phyloP scores from a whole-genome alignment of 1,140 invertebrate species.

The Monochamus saltuarius region DNA sequence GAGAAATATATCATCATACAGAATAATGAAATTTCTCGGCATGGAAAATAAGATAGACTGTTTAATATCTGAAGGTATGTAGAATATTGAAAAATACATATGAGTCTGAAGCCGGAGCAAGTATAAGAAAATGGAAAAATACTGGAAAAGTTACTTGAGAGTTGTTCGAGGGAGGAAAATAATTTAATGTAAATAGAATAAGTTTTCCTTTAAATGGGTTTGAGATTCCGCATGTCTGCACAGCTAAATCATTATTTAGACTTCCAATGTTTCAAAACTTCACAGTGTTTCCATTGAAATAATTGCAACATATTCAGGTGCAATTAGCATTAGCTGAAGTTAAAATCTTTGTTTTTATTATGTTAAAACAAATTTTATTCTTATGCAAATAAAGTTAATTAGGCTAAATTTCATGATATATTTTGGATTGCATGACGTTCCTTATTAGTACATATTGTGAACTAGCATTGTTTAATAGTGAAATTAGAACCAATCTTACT shows the following conservation, averaged over 20 bases:
- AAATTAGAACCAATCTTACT: too few species aligned
- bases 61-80: constrained; percentile 48
- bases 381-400: too few species aligned
- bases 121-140: constrained; percentile 29
- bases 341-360: too few species aligned
- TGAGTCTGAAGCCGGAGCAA: constrained; percentile 25
- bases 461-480: too few species aligned
- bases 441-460: too few species aligned
- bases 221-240: constrained; percentile 28
- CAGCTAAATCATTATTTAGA: constrained; percentile 35
- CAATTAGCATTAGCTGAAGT: too few species aligned
- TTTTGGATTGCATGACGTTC: too few species aligned
- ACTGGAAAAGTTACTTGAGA: constrained; percentile 29
- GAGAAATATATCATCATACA: constrained; percentile 45
- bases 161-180: constrained; percentile 27
- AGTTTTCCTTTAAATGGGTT: constrained; percentile 28
- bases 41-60: constrained; percentile 46
- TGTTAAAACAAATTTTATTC: too few species aligned
- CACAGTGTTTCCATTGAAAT: background rate
- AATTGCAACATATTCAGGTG: too few species aligned
- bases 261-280: constrained; percentile 23
- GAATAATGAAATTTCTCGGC: constrained; percentile 47
- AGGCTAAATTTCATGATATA: too few species aligned
- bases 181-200: constrained; percentile 43
- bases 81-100: constrained; percentile 47